Evolutionary conservation across 2,113 vertebrate species (phyloP).

Genomic region (Dissostichus mawsoni): DNA sequence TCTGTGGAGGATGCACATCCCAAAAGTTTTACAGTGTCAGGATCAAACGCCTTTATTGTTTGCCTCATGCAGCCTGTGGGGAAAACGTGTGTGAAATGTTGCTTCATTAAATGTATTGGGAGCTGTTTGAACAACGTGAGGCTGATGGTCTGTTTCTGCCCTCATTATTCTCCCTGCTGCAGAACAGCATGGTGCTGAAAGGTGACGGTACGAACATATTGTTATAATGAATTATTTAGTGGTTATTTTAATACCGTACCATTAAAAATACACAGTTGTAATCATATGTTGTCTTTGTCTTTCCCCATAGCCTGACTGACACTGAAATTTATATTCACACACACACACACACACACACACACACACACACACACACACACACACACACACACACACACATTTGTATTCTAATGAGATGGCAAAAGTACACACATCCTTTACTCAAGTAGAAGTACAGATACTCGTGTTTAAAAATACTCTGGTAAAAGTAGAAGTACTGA

Average conservation of each 20-base stretch:
- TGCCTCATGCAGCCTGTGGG: not conserved
- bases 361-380: too few species aligned
- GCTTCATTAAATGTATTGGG: not conserved
- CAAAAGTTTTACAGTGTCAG: not conserved
- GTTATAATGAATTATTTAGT: not conserved
- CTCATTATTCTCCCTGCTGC: conserved; percentile 22
- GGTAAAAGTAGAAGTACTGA: too few species aligned
- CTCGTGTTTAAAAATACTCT: too few species aligned
- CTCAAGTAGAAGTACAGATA: too few species aligned
- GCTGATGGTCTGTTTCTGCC: not conserved
- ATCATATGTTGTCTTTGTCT: not conserved
- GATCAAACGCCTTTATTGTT: conserved; percentile 5
- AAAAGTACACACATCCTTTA: too few species aligned
- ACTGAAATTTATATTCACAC: too few species aligned
- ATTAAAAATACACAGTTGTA: not conserved
- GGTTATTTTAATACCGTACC: not conserved
- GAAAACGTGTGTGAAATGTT: not conserved
- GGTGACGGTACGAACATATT: not conserved
- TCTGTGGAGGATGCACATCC: not conserved
- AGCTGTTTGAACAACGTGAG: not conserved
- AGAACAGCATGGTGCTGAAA: not conserved
- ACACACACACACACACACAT: too few species aligned
- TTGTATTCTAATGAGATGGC: too few species aligned
- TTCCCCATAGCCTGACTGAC: not conserved
- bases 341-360: too few species aligned